Percentiles rank a stretch among this genome's conserved stretches.
Evolutionary conservation across 1,140 invertebrate species (phyloP).

Genomic region (Lasioglossum baleicum): DNA sequence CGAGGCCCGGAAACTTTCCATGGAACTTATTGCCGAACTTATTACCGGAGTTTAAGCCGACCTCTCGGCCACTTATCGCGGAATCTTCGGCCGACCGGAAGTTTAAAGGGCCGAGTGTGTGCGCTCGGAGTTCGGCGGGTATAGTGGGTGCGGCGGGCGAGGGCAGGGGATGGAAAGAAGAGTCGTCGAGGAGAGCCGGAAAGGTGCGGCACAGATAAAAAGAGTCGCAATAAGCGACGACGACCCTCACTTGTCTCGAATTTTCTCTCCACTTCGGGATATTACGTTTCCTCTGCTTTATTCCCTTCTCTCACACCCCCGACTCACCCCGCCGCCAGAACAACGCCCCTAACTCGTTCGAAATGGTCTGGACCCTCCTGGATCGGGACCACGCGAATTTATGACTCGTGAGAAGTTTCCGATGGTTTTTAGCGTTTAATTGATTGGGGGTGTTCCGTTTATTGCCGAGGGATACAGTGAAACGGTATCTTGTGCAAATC

Average conservation of each 20-base stretch:
- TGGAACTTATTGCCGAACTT: conserved; percentile 71
- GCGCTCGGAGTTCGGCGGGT: neutral
- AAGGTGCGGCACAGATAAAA: conserved; percentile 15
- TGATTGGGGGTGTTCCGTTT: no score
- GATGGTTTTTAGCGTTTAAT: no score
- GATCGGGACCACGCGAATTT: no score
- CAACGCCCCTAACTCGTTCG: neutral
- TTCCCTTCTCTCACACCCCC: neutral
- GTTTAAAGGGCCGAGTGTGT: conserved; percentile 65
- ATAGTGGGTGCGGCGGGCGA: neutral
- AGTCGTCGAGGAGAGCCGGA: neutral
- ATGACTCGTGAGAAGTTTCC: no score
- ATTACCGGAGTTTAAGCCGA: conserved; percentile 70
- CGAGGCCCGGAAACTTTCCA: conserved; percentile 62
- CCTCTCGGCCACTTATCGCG: conserved; percentile 65
- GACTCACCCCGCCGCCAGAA: no score
- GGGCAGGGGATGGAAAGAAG: neutral
- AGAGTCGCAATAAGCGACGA: conserved; percentile 46
- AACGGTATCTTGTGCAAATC: no score
- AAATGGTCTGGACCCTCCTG: neutral
- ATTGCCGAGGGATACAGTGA: no score
- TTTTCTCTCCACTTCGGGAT: conserved; percentile 48
- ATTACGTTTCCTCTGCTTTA: conserved; percentile 49
- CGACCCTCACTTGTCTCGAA: conserved; percentile 47
- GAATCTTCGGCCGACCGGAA: conserved; percentile 67